Base-by-base conservation (phyloP, 2,797 vertebrate genomes). In the Lagorchestes hirsutus region DNA sequence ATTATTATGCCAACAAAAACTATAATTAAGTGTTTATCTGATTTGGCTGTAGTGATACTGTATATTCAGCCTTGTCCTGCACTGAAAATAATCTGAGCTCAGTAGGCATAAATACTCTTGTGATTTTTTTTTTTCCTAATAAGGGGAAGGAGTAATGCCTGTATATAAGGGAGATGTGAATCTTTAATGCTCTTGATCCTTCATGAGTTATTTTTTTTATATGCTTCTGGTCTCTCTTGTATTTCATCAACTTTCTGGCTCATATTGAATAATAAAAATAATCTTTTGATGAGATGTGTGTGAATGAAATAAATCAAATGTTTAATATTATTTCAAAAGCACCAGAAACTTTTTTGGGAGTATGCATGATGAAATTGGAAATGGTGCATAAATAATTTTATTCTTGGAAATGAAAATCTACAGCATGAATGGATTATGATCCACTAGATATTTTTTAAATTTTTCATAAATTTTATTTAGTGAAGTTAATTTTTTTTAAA, bases 271-370 rank as follows among this genome's bases (percentile, higher is more conserved):
- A 97, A 96, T 94, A 92, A 95, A 98, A 97, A 40, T 91, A 91
- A 55, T 95, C 92, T 95, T 94, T 97, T 97, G 97, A 91, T 97
- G 95, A 97, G 95, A 95, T 18, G 22, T 93, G 54, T 92, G 94
- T 97, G 55, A 97, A 55, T 97, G 94, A 90, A 96, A 96, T 46
- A 96, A 96, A 94, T 91, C 57, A 90, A 96, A 95, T 46, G 31
- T 94, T 97, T 96, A 91, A 92, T 96, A 90, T 58, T 93, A 54
- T 91, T 87, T 97, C 82, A 95, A 94, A 92, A 94, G 46, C 18
- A 93, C 93, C 55, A 93, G 59, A 82, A 90, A 93, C 56, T 94
- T 95, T 96, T 91, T 93, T 59, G 96, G 93, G 54, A 59, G 52
- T 50, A 96, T 95, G 29, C 94, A 90, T 95, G 93, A 96, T 92